A percentile compares a stretch with the other conserved stretches of the same genome.
Conservation (phyloP, 2,888 invertebrate genomes). For the Monochamus alternatus region DNA sequence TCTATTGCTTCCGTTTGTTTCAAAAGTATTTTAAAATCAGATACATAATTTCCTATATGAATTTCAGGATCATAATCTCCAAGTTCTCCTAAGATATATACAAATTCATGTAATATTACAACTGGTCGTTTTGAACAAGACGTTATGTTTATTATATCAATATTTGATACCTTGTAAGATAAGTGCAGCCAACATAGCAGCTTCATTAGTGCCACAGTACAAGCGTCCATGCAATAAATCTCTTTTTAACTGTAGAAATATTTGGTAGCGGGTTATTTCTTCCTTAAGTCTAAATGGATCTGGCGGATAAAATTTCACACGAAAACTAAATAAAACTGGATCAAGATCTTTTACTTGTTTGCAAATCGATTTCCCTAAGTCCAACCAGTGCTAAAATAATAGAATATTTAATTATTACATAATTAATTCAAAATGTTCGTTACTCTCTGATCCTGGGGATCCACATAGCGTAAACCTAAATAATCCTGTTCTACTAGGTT, state of each 20-base stretch:
- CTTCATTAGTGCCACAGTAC: slow-evolving; percentile 92
- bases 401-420: slow-evolving; percentile 10
- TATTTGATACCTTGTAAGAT: slow-evolving; percentile 87
- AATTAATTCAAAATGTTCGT: slow-evolving; percentile 36
- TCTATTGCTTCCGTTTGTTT: slow-evolving; percentile 95
- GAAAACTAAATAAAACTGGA: slow-evolving; percentile 94
- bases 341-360: slow-evolving; percentile 96
- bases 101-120: not conserved
- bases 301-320: slow-evolving; percentile 98
- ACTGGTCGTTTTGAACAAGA: not conserved
- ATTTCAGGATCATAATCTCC: slow-evolving; percentile 94
- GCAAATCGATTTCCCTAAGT: slow-evolving; percentile 89
- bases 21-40: slow-evolving; percentile 91
- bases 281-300: slow-evolving; percentile 95
- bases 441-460: slow-evolving; percentile 90
- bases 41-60: slow-evolving; percentile 91
- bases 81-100: slow-evolving; percentile 84
- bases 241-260: slow-evolving; percentile 93
- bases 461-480: slow-evolving; percentile 94
- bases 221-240: slow-evolving; percentile 96
- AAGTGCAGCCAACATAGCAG: slow-evolving; percentile 91
- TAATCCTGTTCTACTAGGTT: slow-evolving; percentile 95
- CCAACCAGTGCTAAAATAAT: slow-evolving; percentile 91
- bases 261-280: slow-evolving; percentile 95
- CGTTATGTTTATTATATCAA: not conserved